Percentiles rank a stretch among this genome's conserved stretches.
Conservation (phyloP, 2,888 invertebrate genomes). For the Argyresthia albistria region DNA sequence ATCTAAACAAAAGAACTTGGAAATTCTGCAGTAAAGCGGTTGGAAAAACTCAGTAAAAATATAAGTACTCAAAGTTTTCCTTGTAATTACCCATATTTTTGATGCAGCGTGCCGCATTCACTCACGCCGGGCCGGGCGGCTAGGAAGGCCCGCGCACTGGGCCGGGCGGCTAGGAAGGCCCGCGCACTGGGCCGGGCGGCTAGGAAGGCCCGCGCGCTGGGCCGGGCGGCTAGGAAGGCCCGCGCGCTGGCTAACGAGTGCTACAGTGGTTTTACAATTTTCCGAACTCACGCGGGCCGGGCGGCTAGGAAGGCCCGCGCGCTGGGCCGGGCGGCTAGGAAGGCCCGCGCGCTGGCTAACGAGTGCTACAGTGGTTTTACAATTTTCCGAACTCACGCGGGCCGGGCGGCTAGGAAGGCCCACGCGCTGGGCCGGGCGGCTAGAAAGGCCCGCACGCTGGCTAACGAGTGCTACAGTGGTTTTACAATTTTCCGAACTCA, state of each 20-base stretch:
- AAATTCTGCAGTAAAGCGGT: no score
- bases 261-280: slow-evolving; percentile 4
- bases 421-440: background rate
- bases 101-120: background rate
- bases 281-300: slow-evolving; percentile 12
- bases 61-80: background rate
- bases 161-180: background rate
- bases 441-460: background rate
- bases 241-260: background rate
- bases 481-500: slow-evolving; percentile 1
- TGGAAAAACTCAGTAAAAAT: no score
- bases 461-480: slow-evolving; percentile 1
- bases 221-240: no score
- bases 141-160: no score
- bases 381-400: slow-evolving; percentile 9
- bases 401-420: no score
- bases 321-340: background rate
- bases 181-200: background rate
- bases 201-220: background rate
- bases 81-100: background rate
- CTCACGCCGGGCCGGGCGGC: no score
- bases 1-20: no score
- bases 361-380: slow-evolving; percentile 2
- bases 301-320: no score
- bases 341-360: background rate